Evolutionary conservation across 2,113 vertebrate genomes (phyloP).

Genomic region (Tetrax tetrax): DNA sequence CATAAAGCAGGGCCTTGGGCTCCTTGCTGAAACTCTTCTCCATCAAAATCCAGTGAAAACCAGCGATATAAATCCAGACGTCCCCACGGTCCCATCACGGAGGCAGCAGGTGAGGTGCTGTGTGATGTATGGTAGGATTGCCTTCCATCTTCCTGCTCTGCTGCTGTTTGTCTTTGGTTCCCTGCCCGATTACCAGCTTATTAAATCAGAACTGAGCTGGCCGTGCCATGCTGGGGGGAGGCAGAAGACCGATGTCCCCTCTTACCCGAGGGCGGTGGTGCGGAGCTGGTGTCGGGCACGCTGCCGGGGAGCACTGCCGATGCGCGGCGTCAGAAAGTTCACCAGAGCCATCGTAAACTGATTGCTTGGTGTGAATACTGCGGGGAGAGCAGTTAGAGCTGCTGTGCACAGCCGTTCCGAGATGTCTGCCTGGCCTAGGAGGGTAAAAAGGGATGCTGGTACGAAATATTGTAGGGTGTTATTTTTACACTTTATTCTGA

Average conservation of each 20-base stretch:
- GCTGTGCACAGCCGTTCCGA: background rate
- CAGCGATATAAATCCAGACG: background rate
- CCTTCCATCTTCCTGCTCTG: background rate
- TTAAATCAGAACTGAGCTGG: background rate
- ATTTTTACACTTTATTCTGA: background rate
- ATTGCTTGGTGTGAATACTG: background rate
- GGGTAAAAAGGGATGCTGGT: background rate
- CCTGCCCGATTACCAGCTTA: background rate
- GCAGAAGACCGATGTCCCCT: background rate
- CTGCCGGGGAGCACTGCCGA: background rate
- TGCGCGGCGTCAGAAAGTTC: fast-evolving
- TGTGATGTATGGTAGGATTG: background rate
- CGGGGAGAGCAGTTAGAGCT: background rate
- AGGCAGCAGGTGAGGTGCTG: background rate
- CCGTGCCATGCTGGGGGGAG: background rate
- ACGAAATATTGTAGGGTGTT: background rate
- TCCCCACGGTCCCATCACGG: background rate
- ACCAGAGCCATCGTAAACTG: fast-evolving
- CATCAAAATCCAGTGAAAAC: background rate
- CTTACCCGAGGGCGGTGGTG: fast-evolving
- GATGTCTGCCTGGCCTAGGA: background rate
- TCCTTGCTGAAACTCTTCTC: background rate
- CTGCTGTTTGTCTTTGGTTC: background rate
- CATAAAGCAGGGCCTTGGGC: background rate
- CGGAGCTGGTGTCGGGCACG: fast-evolving